phyloP scores from a whole-genome alignment of 2,888 invertebrate genomes.

The Perithous albicinctus region DNA sequence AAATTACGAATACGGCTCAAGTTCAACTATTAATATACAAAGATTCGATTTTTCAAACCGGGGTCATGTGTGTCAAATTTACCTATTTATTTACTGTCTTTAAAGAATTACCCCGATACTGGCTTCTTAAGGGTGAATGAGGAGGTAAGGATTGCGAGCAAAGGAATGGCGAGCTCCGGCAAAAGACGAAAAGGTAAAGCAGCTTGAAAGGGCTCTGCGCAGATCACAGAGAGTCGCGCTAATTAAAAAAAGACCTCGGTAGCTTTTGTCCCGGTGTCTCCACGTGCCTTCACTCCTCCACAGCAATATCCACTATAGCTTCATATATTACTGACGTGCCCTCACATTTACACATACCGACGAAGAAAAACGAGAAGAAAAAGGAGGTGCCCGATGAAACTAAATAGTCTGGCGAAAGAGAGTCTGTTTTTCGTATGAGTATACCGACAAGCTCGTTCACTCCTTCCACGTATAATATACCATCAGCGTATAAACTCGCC shows the following conservation, averaged over 20 bases:
- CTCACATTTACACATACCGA: conserved; percentile 21
- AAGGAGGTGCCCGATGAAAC: conserved; percentile 36
- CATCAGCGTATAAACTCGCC: background rate
- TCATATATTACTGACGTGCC: background rate
- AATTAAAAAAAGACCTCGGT: conserved; percentile 64
- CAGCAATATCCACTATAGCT: background rate
- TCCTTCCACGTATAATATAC: background rate
- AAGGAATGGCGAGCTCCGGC: conserved; percentile 28
- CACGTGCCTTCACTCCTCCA: conserved; percentile 8
- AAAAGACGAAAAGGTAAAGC: conserved; percentile 62
- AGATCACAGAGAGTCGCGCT: conserved; percentile 68
- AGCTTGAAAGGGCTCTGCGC: conserved; percentile 66
- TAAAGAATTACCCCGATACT: background rate
- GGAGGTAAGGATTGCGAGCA: background rate
- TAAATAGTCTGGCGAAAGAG: conserved; percentile 36
- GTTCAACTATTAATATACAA: background rate
- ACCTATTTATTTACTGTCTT: background rate
- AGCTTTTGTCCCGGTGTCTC: conserved; percentile 33
- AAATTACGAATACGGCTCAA: too few species aligned
- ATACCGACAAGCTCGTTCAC: conserved; percentile 19
- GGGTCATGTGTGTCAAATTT: background rate
- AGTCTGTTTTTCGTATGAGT: conserved; percentile 14
- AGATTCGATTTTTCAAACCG: background rate
- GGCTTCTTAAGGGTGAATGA: background rate
- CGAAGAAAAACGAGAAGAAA: conserved; percentile 30